These are phyloP conservation scores for Leucophenga varia DNA, from an alignment of 1,140 invertebrate genomes.

Conservation along the genomic window DNA sequence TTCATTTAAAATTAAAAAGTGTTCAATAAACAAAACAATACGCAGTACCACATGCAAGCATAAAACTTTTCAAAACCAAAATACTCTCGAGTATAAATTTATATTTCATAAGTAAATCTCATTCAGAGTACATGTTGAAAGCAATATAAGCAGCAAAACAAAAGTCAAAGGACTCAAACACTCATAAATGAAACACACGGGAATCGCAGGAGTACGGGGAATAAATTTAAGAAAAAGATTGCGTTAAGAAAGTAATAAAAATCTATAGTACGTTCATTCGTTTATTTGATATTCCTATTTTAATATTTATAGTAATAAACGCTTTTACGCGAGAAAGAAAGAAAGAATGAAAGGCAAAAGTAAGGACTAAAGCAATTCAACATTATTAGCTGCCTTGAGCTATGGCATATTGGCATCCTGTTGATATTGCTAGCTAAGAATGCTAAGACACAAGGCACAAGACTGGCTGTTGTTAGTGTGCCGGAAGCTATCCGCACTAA, in stretches of 20 bases:
- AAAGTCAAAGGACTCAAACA: background rate
- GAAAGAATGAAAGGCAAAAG: background rate
- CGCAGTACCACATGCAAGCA: too few species aligned
- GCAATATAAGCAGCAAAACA: slow-evolving; percentile 15
- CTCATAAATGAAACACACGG: slow-evolving; percentile 15
- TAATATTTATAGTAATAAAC: slow-evolving; percentile 43
- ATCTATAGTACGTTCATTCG: slow-evolving; percentile 34
- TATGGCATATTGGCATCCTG: slow-evolving; percentile 19
- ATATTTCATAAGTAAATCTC: slow-evolving; percentile 39
- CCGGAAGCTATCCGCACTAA: too few species aligned
- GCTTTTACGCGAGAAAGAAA: slow-evolving; percentile 21
- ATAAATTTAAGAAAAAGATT: slow-evolving; percentile 7
- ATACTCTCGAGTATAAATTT: slow-evolving; percentile 28
- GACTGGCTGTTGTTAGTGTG: too few species aligned
- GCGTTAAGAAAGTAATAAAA: slow-evolving; percentile 29
- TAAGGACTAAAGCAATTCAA: too few species aligned
- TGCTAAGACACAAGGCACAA: too few species aligned
- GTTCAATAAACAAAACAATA: too few species aligned
- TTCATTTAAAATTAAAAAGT: too few species aligned
- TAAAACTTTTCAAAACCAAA: too few species aligned
- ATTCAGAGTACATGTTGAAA: too few species aligned
- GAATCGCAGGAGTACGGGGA: slow-evolving; percentile 6
- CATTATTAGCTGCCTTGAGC: background rate
- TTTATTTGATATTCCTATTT: slow-evolving; percentile 39
- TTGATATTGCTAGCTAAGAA: too few species aligned